Evolutionary conservation across 2,888 invertebrate genomes (phyloP).

Genomic region (Chloroclysta siterata): DNA sequence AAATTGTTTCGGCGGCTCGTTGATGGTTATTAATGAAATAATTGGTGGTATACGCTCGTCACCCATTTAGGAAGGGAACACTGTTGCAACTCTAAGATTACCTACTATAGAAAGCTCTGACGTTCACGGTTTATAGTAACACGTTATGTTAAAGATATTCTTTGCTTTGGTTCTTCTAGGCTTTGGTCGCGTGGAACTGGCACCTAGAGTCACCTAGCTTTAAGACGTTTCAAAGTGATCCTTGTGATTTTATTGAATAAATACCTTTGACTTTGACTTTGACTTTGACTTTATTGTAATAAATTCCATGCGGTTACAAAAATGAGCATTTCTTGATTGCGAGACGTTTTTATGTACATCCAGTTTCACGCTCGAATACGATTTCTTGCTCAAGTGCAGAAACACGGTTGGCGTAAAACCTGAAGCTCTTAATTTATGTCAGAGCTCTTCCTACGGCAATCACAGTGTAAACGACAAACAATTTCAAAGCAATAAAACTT

Average conservation of each 20-base stretch:
- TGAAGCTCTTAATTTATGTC: neutral
- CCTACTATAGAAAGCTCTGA: slow-evolving; percentile 11
- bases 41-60: slow-evolving; percentile 64
- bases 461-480: slow-evolving; percentile 18
- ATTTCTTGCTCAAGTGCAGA: neutral
- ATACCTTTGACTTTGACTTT: too few relatives aligned
- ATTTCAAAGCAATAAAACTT: slow-evolving; percentile 35
- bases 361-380: neutral
- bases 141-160: neutral
- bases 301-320: neutral
- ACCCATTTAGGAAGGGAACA: slow-evolving; percentile 29
- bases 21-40: slow-evolving; percentile 69
- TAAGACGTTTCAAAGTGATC: too few relatives aligned
- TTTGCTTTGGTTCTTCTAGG: too few relatives aligned
- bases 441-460: slow-evolving; percentile 2
- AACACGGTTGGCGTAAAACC: neutral
- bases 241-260: too few relatives aligned
- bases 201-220: too few relatives aligned
- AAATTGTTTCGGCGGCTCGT: slow-evolving; percentile 45
- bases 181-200: too few relatives aligned
- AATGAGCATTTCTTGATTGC: neutral
- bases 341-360: neutral
- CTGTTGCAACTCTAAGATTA: slow-evolving; percentile 21
- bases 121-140: neutral
- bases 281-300: too few relatives aligned